Evolutionary conservation across 2,888 invertebrate genomes (phyloP).

Genomic region (Perizoma affinitatum): DNA sequence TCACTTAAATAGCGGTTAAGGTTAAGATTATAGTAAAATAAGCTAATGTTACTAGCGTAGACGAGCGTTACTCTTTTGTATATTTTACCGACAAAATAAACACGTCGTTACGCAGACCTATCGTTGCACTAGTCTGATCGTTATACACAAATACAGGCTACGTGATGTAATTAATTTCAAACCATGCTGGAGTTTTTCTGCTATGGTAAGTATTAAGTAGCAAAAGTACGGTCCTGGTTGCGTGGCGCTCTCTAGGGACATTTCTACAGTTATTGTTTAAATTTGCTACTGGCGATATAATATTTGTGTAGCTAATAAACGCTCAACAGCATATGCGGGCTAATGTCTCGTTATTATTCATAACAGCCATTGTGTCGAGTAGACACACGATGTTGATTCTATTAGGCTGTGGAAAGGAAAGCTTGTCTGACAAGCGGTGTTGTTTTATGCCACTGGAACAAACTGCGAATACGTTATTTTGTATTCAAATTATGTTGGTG

Average conservation of each 20-base stretch:
- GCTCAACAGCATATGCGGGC: conserved; percentile 63
- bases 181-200: not conserved
- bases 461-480: conserved; percentile 44
- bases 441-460: conserved; percentile 51
- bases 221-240: not conserved
- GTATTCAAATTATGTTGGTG: conserved; percentile 15
- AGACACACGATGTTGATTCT: conserved; percentile 69
- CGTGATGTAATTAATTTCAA: not conserved
- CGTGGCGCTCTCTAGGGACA: conserved; percentile 31
- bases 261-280: conserved; percentile 43
- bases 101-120: too few relatives aligned
- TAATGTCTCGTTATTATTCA: conserved; percentile 77
- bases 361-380: conserved; percentile 71
- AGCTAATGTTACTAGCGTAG: not conserved
- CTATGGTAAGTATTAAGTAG: not conserved
- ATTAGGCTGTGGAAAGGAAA: conserved; percentile 71
- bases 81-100: not conserved
- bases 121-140: too few relatives aligned
- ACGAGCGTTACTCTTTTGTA: not conserved
- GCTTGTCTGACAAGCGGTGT: conserved; percentile 58
- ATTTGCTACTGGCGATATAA: conserved; percentile 53
- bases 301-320: conserved; percentile 72
- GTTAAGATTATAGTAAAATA: conserved; percentile 1
- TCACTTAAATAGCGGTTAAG: conserved; percentile 59
- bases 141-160: too few relatives aligned